Evolutionary conservation across 2,797 vertebrate genomes (phyloP).

Genomic region (Calcarius lapponicus): DNA sequence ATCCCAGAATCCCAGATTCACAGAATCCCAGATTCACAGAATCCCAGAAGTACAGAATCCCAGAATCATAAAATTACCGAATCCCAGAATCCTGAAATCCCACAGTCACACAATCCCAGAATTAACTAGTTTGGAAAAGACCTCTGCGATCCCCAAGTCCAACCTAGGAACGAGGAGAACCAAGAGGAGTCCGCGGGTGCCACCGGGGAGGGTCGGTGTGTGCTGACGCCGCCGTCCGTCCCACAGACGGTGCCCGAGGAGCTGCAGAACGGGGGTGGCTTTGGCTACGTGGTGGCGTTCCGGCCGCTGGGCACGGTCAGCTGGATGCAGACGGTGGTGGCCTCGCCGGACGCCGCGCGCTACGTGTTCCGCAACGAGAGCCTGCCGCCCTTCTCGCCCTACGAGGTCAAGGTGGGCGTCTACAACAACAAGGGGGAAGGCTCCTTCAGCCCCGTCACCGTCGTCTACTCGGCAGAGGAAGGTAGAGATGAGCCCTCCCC

Average conservation of each 20-base stretch:
- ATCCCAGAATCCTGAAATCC: not conserved
- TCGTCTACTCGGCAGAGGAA: slow-evolving; percentile 95
- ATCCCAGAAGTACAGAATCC: not conserved
- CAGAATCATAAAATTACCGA: no score
- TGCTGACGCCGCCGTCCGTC: not conserved
- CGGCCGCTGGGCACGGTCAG: slow-evolving; percentile 86
- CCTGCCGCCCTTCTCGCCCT: slow-evolving; percentile 92
- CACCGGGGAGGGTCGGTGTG: fast-evolving
- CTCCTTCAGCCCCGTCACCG: slow-evolving; percentile 86
- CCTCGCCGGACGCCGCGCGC: slow-evolving; percentile 87
- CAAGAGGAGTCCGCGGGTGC: not conserved
- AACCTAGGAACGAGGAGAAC: fast-evolving
- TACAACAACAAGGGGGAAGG: slow-evolving; percentile 98
- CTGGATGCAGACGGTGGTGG: slow-evolving; percentile 97
- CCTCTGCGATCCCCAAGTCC: not conserved
- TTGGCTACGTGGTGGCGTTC: slow-evolving; percentile 96
- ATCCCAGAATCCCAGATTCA: not conserved
- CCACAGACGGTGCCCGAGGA: slow-evolving; percentile 94
- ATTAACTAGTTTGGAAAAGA: not conserved
- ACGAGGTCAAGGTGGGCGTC: slow-evolving; percentile 94
- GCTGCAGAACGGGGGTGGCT: slow-evolving; percentile 92
- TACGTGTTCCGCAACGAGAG: slow-evolving; percentile 96
- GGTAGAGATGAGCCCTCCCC: slow-evolving; percentile 73
- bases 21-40: no score
- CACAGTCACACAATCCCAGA: not conserved